Base-by-base conservation (phyloP, 1,140 invertebrate species). In the Eufriesea mexicana region DNA sequence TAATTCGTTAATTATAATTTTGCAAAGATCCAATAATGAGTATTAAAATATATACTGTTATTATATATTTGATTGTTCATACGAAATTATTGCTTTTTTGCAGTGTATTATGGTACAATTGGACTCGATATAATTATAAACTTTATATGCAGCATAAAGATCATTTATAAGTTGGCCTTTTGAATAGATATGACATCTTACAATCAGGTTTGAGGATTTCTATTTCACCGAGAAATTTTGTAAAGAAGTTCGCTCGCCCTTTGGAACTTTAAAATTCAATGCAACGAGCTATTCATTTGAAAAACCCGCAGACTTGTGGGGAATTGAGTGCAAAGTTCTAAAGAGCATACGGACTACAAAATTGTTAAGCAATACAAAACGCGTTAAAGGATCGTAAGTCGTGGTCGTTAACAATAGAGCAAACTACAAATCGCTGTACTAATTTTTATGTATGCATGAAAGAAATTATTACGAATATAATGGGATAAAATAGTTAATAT, bases 131-230 rank as follows among this genome's bases (percentile, higher is more conserved):
- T 28, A 62, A 35, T 35, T 28, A 28, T 62, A 62, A 14, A 23
- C 12, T n/a, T n/a, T n/a, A n/a, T n/a, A n/a, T n/a, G n/a, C n/a
- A n/a, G n/a, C n/a, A n/a, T n/a, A n/a, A n/a, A n/a, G n/a, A n/a
- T n/a, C n/a, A n/a, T n/a, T n/a, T n/a, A n/a, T n/a, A n/a, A n/a
- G n/a, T n/a, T n/a, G n/a, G n/a, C n/a, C n/a, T n/a, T n/a, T n/a
- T n/a, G n/a, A n/a, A n/a, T n/a, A n/a, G n/a, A n/a, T n/a, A n/a
- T n/a, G n/a, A 35, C 25, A 62, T 62, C 28, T 62, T 25, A 35
- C 61, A 35, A 62, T 62, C 61, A 62, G 25, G 61, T 62, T 62
- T 62, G 61, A 62, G 61, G 61, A 62, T 62, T 35, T 62, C 61
- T 62, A 20, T 28, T 62, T 62, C 61, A 62, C 20, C 28, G 61